Evolutionary conservation across 2,113 vertebrate genomes (phyloP).

Genomic region (Pandion haliaetus): DNA sequence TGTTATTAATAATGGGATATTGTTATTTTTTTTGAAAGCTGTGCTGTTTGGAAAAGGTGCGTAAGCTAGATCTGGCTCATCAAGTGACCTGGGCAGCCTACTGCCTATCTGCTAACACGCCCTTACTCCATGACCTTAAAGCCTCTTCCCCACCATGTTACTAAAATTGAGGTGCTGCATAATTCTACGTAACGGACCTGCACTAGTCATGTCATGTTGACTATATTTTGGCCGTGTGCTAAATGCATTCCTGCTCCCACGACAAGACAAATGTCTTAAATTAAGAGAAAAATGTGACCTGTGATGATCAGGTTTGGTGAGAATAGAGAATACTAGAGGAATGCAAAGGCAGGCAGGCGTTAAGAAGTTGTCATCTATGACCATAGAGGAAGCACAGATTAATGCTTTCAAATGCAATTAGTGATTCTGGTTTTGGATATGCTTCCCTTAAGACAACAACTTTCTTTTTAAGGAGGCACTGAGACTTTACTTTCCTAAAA

Average conservation of each 20-base stretch:
- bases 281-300: not conserved
- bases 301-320: not conserved
- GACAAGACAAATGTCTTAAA: not conserved
- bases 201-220: not conserved
- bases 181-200: not conserved
- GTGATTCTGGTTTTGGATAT: not conserved
- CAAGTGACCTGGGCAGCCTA: not conserved
- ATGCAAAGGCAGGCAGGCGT: not conserved
- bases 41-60: not conserved
- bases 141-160: not conserved
- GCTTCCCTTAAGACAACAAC: not conserved
- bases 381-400: not conserved
- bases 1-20: not conserved
- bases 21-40: not conserved
- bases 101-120: not conserved
- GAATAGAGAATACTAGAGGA: not conserved
- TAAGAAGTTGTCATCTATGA: not conserved
- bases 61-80: not conserved
- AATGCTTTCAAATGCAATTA: not conserved
- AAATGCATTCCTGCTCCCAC: not conserved
- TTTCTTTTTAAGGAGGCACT: not conserved
- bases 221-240: not conserved
- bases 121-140: not conserved
- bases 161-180: not conserved
- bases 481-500: not conserved